Percentiles rank a stretch among this genome's conserved stretches.
Conservation (phyloP, 2,797 vertebrate genomes). For the Eidolon dupreanum region DNA sequence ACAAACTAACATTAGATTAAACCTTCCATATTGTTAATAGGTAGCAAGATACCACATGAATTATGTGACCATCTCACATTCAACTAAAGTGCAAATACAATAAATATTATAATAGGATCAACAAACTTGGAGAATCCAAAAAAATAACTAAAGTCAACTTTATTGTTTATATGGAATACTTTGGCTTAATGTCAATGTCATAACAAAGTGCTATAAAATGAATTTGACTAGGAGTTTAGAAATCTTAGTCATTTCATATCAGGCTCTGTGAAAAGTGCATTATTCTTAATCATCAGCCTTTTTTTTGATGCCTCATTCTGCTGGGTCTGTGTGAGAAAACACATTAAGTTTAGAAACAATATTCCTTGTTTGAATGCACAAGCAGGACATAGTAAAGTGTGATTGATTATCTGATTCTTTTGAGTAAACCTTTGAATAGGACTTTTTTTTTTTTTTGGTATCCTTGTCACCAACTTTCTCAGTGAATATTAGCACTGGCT, state of each 20-base stretch:
- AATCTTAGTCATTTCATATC: neutral
- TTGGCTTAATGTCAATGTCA: constrained; percentile 42
- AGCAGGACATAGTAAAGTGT: constrained; percentile 50
- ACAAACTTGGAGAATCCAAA: constrained; percentile 49
- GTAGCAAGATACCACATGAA: neutral
- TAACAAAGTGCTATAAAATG: neutral
- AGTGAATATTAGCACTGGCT: neutral
- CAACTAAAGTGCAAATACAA: constrained; percentile 18
- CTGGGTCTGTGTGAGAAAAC: constrained; percentile 54
- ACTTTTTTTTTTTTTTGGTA: neutral
- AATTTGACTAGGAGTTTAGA: constrained; percentile 6
- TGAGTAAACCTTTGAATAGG: constrained; percentile 8
- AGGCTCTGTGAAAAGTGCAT: constrained; percentile 51
- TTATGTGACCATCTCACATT: neutral
- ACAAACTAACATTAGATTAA: constrained; percentile 46
- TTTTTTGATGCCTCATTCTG: neutral
- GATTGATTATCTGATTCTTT: constrained; percentile 63
- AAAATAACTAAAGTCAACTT: constrained; percentile 10
- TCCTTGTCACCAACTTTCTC: neutral
- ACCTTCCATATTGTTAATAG: constrained; percentile 29
- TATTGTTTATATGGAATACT: neutral
- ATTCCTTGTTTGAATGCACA: constrained; percentile 59
- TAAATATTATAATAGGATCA: constrained; percentile 66
- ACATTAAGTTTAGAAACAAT: constrained; percentile 57
- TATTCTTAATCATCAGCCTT: constrained; percentile 57